Conservation (phyloP, 2,113 vertebrate species). For the Oreocharis arfaki region DNA sequence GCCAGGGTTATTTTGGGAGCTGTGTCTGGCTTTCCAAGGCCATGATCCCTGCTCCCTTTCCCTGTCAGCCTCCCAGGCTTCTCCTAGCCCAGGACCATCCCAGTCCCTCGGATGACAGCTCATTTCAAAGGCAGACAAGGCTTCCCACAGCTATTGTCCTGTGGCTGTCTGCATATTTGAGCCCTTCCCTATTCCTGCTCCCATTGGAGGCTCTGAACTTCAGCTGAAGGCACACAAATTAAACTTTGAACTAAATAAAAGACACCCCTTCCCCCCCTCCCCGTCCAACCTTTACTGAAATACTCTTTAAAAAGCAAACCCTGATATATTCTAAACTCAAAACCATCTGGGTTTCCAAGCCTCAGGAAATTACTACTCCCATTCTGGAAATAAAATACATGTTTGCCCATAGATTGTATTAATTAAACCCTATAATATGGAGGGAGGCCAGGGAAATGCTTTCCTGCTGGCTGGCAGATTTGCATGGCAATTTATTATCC, state of each 20-base stretch:
- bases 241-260: slow-evolving; percentile 29
- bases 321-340: not conserved
- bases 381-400: slow-evolving; percentile 41
- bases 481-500: not conserved
- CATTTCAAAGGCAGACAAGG: slow-evolving; percentile 41
- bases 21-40: not conserved
- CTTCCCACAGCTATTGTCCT: slow-evolving; percentile 55
- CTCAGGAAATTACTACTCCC: slow-evolving; percentile 68
- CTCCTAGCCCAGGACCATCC: not conserved
- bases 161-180: slow-evolving; percentile 65
- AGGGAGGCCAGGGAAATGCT: not conserved
- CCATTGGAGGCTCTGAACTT: slow-evolving; percentile 28
- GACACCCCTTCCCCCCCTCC: not conserved
- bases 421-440: slow-evolving; percentile 7
- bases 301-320: not conserved
- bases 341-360: slow-evolving; percentile 64
- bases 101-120: not conserved
- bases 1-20: not conserved
- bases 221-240: slow-evolving; percentile 10
- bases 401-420: slow-evolving; percentile 33
- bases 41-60: not conserved
- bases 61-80: not conserved
- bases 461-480: not conserved
- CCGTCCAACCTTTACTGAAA: not conserved
- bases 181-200: not conserved